Percentiles rank a stretch among this genome's conserved stretches.
phyloP scores from a whole-genome alignment of 2,888 invertebrate genomes.

The Thelaira solivaga region DNA sequence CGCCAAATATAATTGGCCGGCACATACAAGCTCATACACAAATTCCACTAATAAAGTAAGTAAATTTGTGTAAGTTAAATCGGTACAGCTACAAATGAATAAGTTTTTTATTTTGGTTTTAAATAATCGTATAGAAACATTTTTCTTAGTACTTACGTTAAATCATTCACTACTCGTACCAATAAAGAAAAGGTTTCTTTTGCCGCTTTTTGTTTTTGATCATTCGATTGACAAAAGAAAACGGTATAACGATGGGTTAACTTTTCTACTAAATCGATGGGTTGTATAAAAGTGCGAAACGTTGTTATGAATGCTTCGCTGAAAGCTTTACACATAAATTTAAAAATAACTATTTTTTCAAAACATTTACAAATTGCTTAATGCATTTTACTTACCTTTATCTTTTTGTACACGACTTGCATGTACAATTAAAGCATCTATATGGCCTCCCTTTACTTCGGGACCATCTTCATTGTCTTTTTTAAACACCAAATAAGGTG shows the following conservation, averaged over 20 bases:
- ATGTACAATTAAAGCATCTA: conserved; percentile 96
- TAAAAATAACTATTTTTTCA: neutral
- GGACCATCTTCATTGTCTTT: conserved; percentile 90
- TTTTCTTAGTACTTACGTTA: conserved; percentile 94
- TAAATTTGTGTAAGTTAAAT: conserved; percentile 85
- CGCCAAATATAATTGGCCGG: conserved; percentile 94
- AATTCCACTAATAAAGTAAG: conserved; percentile 93
- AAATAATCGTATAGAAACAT: too few relatives aligned
- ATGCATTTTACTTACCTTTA: conserved; percentile 69
- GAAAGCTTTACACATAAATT: conserved; percentile 72
- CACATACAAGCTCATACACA: conserved; percentile 93
- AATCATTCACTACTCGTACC: conserved; percentile 95
- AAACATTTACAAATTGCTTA: neutral
- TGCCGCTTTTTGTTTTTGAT: conserved; percentile 85
- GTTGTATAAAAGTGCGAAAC: conserved; percentile 95
- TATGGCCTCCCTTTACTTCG: conserved; percentile 93
- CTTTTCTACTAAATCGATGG: conserved; percentile 90
- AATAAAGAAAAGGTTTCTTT: conserved; percentile 94
- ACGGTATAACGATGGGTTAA: conserved; percentile 82
- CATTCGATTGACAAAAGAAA: conserved; percentile 84
- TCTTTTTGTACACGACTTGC: conserved; percentile 95
- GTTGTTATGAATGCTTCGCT: conserved; percentile 98
- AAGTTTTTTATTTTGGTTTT: neutral
- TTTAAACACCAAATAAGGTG: conserved; percentile 87
- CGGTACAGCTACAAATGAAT: conserved; percentile 83